These are phyloP conservation scores for Salvelinus alpinus DNA, from an alignment of 2,113 vertebrate species.

Conservation along the genomic window DNA sequence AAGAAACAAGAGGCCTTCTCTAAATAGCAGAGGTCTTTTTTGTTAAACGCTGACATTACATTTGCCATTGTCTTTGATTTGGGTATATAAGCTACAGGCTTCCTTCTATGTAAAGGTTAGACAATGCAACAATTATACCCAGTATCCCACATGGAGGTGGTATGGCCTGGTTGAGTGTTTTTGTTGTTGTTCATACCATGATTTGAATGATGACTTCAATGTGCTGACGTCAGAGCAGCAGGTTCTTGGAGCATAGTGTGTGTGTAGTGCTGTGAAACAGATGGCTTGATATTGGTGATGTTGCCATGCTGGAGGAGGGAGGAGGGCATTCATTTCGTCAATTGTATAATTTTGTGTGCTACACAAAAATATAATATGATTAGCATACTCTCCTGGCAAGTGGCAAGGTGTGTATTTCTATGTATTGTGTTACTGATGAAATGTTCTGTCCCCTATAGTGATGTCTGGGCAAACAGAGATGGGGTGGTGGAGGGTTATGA, in stretches of 20 bases:
- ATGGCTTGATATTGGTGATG: constrained; percentile 62
- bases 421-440: no score
- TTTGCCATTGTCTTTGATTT: neutral
- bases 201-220: neutral
- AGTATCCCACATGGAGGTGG: neutral
- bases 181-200: neutral
- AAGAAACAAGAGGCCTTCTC: no score
- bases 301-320: constrained; percentile 37
- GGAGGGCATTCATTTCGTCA: neutral
- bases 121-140: neutral
- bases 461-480: no score
- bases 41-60: neutral
- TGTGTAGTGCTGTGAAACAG: constrained; percentile 71
- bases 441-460: no score
- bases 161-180: neutral
- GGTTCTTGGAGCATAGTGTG: constrained; percentile 52
- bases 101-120: neutral
- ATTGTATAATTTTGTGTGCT: neutral
- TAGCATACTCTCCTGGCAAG: neutral
- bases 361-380: neutral
- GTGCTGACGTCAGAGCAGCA: constrained; percentile 58
- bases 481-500: no score
- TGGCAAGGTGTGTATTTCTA: no score
- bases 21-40: neutral
- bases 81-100: neutral